Percentiles rank a stretch among this genome's conserved stretches.
phyloP scores from a whole-genome alignment of 2,888 invertebrate species.

The Eupithecia dodoneata region DNA sequence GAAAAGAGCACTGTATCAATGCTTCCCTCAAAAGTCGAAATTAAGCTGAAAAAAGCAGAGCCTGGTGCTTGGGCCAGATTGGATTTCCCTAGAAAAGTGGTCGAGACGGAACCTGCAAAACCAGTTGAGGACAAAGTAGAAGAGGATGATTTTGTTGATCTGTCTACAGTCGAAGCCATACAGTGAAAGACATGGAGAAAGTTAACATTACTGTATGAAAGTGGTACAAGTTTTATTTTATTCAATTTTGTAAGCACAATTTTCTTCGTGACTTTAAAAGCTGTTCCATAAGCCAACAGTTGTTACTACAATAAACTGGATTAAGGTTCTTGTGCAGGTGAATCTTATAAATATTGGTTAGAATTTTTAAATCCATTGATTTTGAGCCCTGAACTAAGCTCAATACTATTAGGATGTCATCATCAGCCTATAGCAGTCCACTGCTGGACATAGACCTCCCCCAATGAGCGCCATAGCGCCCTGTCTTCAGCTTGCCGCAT shows the following conservation, averaged over 20 bases:
- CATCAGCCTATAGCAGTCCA: no score
- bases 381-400: neutral
- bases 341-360: neutral
- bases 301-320: neutral
- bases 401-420: neutral
- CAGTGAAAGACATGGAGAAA: conserved; percentile 64
- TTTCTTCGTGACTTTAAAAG: conserved; percentile 2
- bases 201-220: conserved; percentile 67
- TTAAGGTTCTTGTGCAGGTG: neutral
- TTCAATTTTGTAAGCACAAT: conserved; percentile 23
- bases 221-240: neutral
- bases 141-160: conserved; percentile 88
- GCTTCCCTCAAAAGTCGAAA: conserved; percentile 95
- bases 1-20: conserved; percentile 89
- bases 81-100: conserved; percentile 83
- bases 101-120: conserved; percentile 53
- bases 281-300: neutral
- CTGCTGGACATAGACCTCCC: no score
- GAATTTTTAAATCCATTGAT: neutral
- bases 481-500: no score
- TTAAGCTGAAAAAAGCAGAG: conserved; percentile 94
- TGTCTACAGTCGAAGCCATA: conserved; percentile 87
- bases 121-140: conserved; percentile 50
- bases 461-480: no score
- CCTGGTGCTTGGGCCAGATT: conserved; percentile 92